These are phyloP conservation scores for Coptodon rendalli DNA, from an alignment of 2,113 vertebrate genomes.

Conservation along the genomic window DNA sequence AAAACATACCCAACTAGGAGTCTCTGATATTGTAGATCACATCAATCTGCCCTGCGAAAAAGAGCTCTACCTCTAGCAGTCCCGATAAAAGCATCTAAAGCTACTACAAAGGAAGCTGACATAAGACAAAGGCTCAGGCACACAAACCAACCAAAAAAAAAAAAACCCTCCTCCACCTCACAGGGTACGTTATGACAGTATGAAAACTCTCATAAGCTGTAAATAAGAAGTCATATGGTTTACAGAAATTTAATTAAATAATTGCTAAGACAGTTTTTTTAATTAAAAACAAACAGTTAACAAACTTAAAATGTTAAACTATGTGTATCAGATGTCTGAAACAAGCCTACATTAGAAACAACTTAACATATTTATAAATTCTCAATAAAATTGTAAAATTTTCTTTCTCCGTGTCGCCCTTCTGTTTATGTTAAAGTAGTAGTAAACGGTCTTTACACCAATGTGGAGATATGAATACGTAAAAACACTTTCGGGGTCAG, in stretches of 20 bases:
- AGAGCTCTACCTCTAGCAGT: not conserved
- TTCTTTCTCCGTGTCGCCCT: not conserved
- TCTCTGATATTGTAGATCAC: not conserved
- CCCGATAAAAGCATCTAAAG: not conserved
- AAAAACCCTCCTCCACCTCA: not conserved
- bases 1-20: not conserved
- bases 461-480: not conserved
- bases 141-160: not conserved
- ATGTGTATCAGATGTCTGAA: not conserved
- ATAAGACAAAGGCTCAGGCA: not conserved
- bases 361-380: not conserved
- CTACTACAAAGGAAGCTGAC: not conserved
- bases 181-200: not conserved
- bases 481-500: not conserved
- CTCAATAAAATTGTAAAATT: not conserved
- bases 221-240: not conserved
- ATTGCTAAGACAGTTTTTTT: not conserved
- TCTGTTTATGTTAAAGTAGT: not conserved
- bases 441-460: not conserved
- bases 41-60: not conserved
- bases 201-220: not conserved
- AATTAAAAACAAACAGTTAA: not conserved
- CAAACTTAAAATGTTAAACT: not conserved
- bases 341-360: not conserved
- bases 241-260: not conserved